Evolutionary conservation across 2,888 invertebrate genomes (phyloP).

Genomic region (Chalcis sispes): DNA sequence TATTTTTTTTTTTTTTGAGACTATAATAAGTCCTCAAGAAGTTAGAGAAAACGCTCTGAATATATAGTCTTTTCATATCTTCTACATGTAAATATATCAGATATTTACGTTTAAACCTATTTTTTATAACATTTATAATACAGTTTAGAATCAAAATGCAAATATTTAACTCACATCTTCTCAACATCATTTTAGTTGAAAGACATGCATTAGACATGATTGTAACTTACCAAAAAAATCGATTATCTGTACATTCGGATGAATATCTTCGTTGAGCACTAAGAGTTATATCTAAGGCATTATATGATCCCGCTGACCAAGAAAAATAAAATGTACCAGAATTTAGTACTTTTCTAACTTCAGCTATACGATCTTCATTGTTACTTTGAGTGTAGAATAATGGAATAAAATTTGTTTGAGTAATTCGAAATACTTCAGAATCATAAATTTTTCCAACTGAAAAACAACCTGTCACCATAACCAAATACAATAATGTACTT

Average conservation of each 20-base stretch:
- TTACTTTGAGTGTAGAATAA: conserved; percentile 83
- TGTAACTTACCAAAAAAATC: conserved; percentile 92
- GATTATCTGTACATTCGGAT: conserved; percentile 90
- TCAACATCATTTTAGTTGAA: no score
- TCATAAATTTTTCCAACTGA: conserved; percentile 97
- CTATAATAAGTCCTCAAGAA: no score
- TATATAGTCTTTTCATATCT: no score
- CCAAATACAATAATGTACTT: conserved; percentile 90
- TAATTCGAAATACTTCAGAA: conserved; percentile 95
- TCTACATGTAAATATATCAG: no score
- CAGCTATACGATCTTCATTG: conserved; percentile 80
- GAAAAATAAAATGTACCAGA: conserved; percentile 99
- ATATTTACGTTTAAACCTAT: no score
- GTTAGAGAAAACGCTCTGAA: no score
- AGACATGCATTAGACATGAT: no score
- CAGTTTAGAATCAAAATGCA: no score
- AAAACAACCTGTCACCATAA: conserved; percentile 96
- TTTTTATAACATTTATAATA: no score
- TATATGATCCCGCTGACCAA: conserved; percentile 80
- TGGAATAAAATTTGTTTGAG: conserved; percentile 93
- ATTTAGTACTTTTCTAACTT: conserved; percentile 91
- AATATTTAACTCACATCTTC: no score
- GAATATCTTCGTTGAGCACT: conserved; percentile 93
- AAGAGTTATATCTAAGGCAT: conserved; percentile 91
- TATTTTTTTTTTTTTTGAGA: no score